Base-by-base conservation (phyloP, 2,113 vertebrate genomes). In the Oreocharis arfaki region DNA sequence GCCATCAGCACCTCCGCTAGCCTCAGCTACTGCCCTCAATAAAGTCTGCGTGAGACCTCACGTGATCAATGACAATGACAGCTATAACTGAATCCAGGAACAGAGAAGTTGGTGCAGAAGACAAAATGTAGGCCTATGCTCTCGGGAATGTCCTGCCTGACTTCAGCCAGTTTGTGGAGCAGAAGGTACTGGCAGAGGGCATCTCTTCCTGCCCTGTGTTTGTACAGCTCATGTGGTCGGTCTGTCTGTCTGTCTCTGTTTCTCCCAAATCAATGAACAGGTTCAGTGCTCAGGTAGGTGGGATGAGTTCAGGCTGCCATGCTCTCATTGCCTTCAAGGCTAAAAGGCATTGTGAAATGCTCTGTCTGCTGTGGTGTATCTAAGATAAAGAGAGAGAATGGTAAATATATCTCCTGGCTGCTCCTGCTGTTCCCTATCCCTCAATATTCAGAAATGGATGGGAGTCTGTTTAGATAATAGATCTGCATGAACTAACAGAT, bases 51-150 rank as follows among this genome's bases (percentile, higher is more conserved):
- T 33, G 39, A 55, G 47, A 56, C 13, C 6, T 13, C 39, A 53
- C 0, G 0, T 20, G 56, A 24, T 9, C n/a, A 59, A 32, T 21
- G 37, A 23, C 39, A 84, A 3, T 0, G 0, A 79, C 46, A 92
- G 47, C 37, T 59, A 18, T 22, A 68, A 59, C 1, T 20, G 26
- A 63, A 50, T n/a, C 12, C 10, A 22, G 50, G 39, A 80, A 44
- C 7, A 60, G 55, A 79, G 61, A 65, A 63, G 8, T 32, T 42
- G 57, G 27, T 16, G 14, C 30, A 69, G 70, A 82, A 33, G 32
- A 49, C 15, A 60, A 89, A 91, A 68, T 10, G 6, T 9, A n/a
- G 10, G n/a, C 2, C 10, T 47, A 4, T 20, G 26, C 20, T 52
- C 35, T 75, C 3, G 5, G 16, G 33, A 12, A 17, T 0, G 3